These are phyloP conservation scores for Mimachlamys varia DNA, from an alignment of 2,888 invertebrate genomes.

Conservation along the genomic window DNA sequence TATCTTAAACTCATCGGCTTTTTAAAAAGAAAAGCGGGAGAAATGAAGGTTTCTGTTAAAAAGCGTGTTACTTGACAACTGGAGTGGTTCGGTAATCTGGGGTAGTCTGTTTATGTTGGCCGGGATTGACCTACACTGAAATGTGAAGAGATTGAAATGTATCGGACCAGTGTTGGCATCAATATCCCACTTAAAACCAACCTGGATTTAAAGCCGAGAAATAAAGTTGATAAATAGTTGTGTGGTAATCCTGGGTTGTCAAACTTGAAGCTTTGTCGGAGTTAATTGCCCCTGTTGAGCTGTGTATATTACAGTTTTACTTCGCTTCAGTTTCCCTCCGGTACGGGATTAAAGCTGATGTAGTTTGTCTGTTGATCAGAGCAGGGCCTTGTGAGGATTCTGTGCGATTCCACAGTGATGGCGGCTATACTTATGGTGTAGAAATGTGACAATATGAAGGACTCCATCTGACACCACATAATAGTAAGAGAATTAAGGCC, in stretches of 20 bases:
- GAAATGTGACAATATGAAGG: neutral
- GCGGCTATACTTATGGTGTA: neutral
- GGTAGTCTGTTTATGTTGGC: constrained; percentile 33
- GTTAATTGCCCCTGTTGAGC: constrained; percentile 28
- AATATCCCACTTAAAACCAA: constrained; percentile 36
- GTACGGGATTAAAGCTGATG: neutral
- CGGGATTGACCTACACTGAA: constrained; percentile 6
- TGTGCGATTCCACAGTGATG: neutral
- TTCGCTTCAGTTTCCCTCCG: neutral
- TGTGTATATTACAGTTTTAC: constrained; percentile 25
- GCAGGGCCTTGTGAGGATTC: neutral
- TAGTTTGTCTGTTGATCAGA: neutral
- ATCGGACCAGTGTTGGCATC: neutral
- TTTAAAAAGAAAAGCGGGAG: constrained; percentile 1
- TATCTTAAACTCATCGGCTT: constrained; percentile 31
- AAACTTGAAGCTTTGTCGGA: neutral
- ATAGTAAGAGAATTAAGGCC: no score
- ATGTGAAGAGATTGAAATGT: constrained; percentile 28
- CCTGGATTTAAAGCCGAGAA: constrained; percentile 29
- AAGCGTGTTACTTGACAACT: constrained; percentile 29
- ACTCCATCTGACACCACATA: neutral
- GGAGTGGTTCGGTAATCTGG: constrained; percentile 11
- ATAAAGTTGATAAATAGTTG: constrained; percentile 29
- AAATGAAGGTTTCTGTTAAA: neutral
- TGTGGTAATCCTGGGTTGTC: constrained; percentile 32